Conservation (phyloP, 2,113 vertebrate genomes). For the Thymallus thymallus region DNA sequence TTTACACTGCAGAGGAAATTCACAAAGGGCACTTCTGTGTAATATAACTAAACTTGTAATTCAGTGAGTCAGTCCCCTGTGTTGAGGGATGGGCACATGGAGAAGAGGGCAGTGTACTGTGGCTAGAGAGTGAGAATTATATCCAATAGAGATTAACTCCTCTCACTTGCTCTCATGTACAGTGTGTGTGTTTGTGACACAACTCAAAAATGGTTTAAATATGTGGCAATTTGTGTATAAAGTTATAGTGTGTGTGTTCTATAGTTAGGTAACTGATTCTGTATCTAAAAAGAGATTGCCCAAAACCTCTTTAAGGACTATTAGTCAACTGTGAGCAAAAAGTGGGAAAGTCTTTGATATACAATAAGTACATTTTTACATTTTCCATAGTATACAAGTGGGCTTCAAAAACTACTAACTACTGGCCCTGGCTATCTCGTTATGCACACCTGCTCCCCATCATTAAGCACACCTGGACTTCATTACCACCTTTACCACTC, state of each 20-base stretch:
- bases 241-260: too few species aligned
- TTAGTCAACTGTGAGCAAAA: too few species aligned
- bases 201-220: background rate
- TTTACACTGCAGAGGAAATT: conserved; percentile 20
- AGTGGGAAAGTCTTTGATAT: too few species aligned
- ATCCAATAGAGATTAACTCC: conserved; percentile 7
- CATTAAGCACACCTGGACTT: too few species aligned
- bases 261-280: background rate
- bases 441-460: too few species aligned
- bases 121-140: background rate
- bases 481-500: too few species aligned
- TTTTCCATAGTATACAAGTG: too few species aligned
- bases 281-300: too few species aligned
- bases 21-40: conserved; percentile 19
- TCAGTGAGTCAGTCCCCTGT: conserved; percentile 4
- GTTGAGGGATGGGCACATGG: conserved; percentile 7
- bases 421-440: too few species aligned
- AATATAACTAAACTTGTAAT: conserved; percentile 9
- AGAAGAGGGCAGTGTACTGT: conserved; percentile 18
- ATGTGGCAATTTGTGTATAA: background rate
- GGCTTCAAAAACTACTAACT: too few species aligned
- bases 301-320: too few species aligned
- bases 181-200: background rate
- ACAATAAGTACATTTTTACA: too few species aligned
- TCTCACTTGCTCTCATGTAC: conserved; percentile 23